Conservation (phyloP, 2,113 vertebrate genomes). For the Rhagologus leucostigma region DNA sequence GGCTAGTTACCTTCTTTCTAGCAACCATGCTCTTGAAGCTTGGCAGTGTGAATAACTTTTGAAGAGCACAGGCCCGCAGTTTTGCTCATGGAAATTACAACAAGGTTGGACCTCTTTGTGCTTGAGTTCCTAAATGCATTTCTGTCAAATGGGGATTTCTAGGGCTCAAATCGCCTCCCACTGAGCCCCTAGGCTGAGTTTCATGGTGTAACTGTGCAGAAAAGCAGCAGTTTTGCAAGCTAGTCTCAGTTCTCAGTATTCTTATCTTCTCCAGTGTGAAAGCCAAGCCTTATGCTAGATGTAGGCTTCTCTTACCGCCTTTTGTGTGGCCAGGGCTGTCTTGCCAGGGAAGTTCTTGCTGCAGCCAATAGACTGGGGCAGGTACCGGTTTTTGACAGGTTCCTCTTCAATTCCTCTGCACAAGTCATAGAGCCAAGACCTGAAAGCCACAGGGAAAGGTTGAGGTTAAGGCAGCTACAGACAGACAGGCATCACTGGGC, state of each 20-base stretch:
- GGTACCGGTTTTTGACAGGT: conserved; percentile 87
- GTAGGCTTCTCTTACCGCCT: conserved; percentile 74
- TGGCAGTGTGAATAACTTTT: neutral
- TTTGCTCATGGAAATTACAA: neutral
- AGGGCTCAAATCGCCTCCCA: neutral
- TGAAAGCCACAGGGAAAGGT: conserved; percentile 46
- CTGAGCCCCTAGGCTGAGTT: neutral
- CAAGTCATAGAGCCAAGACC: conserved; percentile 90
- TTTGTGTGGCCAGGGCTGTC: conserved; percentile 80
- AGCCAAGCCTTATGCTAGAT: neutral
- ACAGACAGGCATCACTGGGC: neutral
- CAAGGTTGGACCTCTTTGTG: neutral
- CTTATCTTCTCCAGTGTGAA: neutral
- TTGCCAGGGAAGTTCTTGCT: conserved; percentile 93
- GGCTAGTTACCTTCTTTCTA: neutral
- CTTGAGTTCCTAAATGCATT: neutral
- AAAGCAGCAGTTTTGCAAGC: neutral
- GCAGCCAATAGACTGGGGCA: conserved; percentile 93
- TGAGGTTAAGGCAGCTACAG: neutral
- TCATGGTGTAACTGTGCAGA: neutral
- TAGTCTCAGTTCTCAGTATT: neutral
- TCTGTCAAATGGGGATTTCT: neutral
- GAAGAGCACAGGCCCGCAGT: neutral
- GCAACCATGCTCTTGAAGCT: neutral
- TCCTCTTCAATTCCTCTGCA: conserved; percentile 95